Evolutionary conservation across 2,797 vertebrate genomes (phyloP).

Genomic region (Fundulus diaphanus): DNA sequence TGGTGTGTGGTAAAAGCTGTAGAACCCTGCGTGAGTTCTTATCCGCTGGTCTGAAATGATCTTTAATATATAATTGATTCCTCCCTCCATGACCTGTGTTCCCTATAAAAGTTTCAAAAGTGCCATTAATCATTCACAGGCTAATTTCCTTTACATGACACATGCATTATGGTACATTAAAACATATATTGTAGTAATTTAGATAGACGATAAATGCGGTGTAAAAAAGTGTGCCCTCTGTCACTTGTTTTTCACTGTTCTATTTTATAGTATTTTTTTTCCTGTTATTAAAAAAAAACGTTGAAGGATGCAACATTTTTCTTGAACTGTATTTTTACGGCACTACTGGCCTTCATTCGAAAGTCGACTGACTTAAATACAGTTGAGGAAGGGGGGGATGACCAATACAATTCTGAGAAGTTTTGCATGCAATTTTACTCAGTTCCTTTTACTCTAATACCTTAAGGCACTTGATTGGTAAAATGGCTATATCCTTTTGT

Average conservation of each 20-base stretch:
- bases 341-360: too few relatives aligned
- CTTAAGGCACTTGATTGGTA: too few relatives aligned
- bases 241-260: constrained; percentile 1
- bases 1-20: not conserved
- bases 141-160: constrained; percentile 75
- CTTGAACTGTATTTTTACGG: too few relatives aligned
- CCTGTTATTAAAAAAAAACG: too few relatives aligned
- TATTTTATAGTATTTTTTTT: not conserved
- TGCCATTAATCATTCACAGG: constrained; percentile 73
- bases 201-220: constrained; percentile 50
- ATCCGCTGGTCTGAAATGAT: constrained; percentile 31
- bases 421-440: too few relatives aligned
- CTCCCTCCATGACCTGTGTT: constrained; percentile 47
- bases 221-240: constrained; percentile 18
- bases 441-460: too few relatives aligned
- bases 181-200: constrained; percentile 67
- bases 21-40: constrained; percentile 24
- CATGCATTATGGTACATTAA: constrained; percentile 64
- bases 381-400: too few relatives aligned
- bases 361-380: too few relatives aligned
- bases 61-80: constrained; percentile 68
- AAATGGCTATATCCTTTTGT: too few relatives aligned
- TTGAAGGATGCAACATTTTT: too few relatives aligned
- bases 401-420: too few relatives aligned
- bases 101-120: constrained; percentile 64